Conservation (phyloP, 30 jellyfish, hydroid and myxozoan genomes). For the Cassiopea xamachana region DNA sequence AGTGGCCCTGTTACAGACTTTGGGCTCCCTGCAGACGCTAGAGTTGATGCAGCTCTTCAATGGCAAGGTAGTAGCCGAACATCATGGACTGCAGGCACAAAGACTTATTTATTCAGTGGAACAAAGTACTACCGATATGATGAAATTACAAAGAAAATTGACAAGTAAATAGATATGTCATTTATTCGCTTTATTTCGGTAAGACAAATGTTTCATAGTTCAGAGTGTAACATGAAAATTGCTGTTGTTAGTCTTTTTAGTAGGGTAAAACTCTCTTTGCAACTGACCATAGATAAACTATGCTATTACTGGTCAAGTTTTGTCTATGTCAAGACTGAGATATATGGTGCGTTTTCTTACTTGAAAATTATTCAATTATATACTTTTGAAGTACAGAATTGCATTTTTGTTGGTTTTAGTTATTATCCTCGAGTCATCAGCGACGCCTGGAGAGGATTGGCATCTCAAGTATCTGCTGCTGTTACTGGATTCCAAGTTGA, state of each 20-base stretch:
- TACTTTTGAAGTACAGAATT: no score
- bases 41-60: constrained; percentile 90
- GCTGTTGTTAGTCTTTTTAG: no score
- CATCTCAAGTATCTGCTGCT: constrained; percentile 65
- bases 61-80: constrained; percentile 91
- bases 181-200: no score
- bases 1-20: constrained; percentile 77
- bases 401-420: background rate
- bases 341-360: background rate
- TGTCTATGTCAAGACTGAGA: background rate
- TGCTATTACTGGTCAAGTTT: no score
- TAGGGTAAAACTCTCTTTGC: no score
- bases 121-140: constrained; percentile 69
- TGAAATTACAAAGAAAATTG: constrained; percentile 53
- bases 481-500: constrained; percentile 34
- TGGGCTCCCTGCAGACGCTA: constrained; percentile 73
- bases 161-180: background rate
- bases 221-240: no score
- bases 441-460: constrained; percentile 76
- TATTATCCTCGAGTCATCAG: constrained; percentile 62
- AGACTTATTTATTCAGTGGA: constrained; percentile 78
- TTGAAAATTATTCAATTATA: background rate
- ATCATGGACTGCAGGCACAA: constrained; percentile 25
- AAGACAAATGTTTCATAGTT: no score
- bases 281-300: no score